Conservation (phyloP, 2,888 invertebrate species). For the Drosophila tanythrix region DNA sequence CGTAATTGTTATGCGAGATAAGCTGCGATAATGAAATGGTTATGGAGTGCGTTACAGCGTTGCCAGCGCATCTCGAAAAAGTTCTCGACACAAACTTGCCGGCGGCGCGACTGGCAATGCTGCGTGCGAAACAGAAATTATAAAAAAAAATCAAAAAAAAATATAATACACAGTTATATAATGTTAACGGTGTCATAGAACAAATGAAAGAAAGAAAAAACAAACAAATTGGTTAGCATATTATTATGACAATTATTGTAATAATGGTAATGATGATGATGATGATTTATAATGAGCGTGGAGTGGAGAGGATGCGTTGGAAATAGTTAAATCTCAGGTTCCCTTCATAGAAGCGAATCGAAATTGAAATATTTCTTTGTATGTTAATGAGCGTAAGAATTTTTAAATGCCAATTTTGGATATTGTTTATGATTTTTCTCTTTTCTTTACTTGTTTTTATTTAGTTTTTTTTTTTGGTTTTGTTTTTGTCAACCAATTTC, state of each 20-base stretch:
- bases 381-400: constrained; percentile 55
- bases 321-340: constrained; percentile 55
- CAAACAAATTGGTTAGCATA: constrained; percentile 8
- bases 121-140: constrained; percentile 21
- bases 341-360: constrained; percentile 7
- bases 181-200: constrained; percentile 22
- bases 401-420: constrained; percentile 49
- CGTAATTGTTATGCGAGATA: constrained; percentile 16
- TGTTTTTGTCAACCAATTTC: constrained; percentile 20
- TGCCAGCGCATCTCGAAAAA: constrained; percentile 36
- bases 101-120: constrained; percentile 31
- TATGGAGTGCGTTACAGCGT: constrained; percentile 39
- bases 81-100: constrained; percentile 21
- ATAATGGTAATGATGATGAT: constrained; percentile 23
- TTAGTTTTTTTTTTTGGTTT: neutral
- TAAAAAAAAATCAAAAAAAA: neutral
- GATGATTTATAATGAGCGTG: constrained; percentile 52
- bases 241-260: constrained; percentile 14
- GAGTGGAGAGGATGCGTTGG: constrained; percentile 62
- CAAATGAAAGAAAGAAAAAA: constrained; percentile 11
- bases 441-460: constrained; percentile 1
- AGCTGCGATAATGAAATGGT: constrained; percentile 42
- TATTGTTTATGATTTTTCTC: constrained; percentile 13
- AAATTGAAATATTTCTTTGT: constrained; percentile 57
- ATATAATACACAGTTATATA: neutral